Conservation (phyloP, 2,113 vertebrate species). For the Sceloporus undulatus region DNA sequence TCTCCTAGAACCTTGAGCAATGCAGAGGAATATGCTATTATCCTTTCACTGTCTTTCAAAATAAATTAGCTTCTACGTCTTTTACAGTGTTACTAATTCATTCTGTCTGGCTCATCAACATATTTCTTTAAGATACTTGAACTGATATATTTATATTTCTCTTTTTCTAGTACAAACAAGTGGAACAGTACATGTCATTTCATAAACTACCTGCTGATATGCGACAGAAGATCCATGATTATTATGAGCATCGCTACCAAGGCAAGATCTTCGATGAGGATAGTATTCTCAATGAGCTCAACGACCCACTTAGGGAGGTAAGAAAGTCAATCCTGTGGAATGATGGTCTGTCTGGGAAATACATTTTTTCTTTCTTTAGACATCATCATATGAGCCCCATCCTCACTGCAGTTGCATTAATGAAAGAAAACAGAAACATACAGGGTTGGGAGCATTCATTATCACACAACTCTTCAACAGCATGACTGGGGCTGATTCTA, state of each 20-base stretch:
- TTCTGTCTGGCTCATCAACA: neutral
- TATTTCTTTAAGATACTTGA: neutral
- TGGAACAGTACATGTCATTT: conserved; percentile 99
- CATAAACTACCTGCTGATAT: conserved; percentile 98
- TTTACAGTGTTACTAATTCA: neutral
- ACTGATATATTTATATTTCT: conserved; percentile 30
- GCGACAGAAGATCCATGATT: conserved; percentile 99
- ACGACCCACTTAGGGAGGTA: conserved; percentile 97
- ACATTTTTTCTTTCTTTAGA: neutral
- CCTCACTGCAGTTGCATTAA: too few relatives aligned
- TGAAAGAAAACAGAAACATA: too few relatives aligned
- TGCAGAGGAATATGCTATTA: neutral
- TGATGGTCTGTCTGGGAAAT: fast-evolving
- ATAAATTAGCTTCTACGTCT: neutral
- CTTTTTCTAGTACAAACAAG: conserved; percentile 94
- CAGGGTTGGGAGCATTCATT: too few relatives aligned
- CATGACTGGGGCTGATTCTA: too few relatives aligned
- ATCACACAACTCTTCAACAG: too few relatives aligned
- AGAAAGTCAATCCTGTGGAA: conserved; percentile 51
- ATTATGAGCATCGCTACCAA: conserved; percentile 98
- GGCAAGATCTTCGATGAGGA: conserved; percentile 99
- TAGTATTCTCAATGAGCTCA: conserved; percentile 97
- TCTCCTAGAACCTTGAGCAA: neutral
- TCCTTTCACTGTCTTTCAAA: neutral
- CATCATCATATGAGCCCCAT: too few relatives aligned